These are phyloP conservation scores for Ips typographus DNA, from an alignment of 1,140 invertebrate genomes.

Conservation along the genomic window DNA sequence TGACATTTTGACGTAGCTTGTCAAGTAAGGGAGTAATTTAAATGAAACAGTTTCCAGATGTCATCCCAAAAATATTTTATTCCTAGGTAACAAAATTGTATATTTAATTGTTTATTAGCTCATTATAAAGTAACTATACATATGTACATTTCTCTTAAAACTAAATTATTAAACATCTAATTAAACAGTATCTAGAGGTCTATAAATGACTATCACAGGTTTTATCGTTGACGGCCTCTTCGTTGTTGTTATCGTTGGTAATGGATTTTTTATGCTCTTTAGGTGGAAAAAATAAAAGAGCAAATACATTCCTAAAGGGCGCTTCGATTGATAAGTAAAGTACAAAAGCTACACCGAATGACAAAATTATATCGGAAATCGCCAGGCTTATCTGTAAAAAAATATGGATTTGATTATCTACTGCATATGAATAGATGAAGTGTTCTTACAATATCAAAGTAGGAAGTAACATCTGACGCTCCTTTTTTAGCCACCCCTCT, in stretches of 20 bases:
- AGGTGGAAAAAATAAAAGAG: constrained; percentile 22
- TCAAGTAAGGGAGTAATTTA: no score
- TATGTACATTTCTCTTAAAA: no score
- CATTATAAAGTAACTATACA: no score
- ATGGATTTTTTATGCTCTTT: constrained; percentile 13
- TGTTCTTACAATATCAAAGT: constrained; percentile 47
- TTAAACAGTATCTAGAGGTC: not conserved
- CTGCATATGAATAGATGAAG: not conserved
- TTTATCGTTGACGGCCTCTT: constrained; percentile 34
- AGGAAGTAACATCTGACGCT: constrained; percentile 44
- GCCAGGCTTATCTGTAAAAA: constrained; percentile 42
- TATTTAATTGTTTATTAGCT: no score
- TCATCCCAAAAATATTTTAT: no score
- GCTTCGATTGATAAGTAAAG: constrained; percentile 55
- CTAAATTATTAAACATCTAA: no score
- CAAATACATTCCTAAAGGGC: constrained; percentile 54
- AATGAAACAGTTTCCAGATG: no score
- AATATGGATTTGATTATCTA: not conserved
- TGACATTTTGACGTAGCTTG: no score
- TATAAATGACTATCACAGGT: constrained; percentile 41
- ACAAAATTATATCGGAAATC: constrained; percentile 50
- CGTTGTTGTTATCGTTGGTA: constrained; percentile 19
- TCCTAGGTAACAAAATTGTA: no score
- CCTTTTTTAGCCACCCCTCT: constrained; percentile 53
- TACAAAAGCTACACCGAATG: constrained; percentile 50